Evolutionary conservation across 2,113 vertebrate genomes (phyloP).

Genomic region (Tragelaphus scriptus): DNA sequence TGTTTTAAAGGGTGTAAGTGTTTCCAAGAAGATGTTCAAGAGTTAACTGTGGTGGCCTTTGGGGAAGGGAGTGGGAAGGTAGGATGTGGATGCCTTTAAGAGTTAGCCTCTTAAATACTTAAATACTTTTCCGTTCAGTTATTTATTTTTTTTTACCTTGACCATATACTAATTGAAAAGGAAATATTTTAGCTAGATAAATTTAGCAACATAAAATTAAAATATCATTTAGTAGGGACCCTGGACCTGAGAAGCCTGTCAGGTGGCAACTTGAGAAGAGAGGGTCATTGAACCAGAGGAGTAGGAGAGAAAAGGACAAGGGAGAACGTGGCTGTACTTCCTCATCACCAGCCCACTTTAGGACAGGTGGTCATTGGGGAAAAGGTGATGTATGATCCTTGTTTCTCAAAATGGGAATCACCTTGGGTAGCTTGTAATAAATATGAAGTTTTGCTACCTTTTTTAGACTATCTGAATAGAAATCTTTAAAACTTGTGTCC

Average conservation of each 20-base stretch:
- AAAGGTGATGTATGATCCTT: rapidly evolving
- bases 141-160: background rate
- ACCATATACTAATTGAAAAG: background rate
- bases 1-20: background rate
- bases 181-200: background rate
- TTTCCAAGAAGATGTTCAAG: background rate
- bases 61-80: background rate
- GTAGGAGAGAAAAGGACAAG: background rate
- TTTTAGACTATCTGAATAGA: background rate
- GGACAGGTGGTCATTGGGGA: background rate
- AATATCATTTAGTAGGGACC: background rate
- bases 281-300: background rate
- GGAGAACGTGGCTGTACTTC: background rate
- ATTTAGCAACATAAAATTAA: background rate
- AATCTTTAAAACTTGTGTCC: background rate
- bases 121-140: background rate
- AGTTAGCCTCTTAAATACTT: background rate
- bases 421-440: background rate
- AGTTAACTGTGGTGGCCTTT: background rate
- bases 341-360: background rate
- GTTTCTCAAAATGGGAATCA: background rate
- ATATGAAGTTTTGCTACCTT: rapidly evolving
- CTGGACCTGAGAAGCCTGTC: background rate
- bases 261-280: background rate
- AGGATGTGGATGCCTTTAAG: background rate